Conservation (phyloP, 2,113 vertebrate genomes). For the Arenaria interpres region DNA sequence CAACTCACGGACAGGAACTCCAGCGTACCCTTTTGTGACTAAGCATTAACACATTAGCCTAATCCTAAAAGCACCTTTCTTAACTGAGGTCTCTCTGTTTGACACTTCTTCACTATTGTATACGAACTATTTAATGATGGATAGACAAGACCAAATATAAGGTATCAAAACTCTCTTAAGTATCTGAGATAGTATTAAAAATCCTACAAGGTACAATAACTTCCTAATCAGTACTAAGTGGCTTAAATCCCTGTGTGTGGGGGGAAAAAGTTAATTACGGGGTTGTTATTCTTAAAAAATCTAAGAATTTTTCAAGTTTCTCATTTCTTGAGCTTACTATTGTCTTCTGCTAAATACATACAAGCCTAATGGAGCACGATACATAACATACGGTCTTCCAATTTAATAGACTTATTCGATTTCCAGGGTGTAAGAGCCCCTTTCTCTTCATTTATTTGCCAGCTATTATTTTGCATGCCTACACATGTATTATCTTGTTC, state of each 20-base stretch:
- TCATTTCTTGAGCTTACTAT: neutral
- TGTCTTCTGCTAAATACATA: neutral
- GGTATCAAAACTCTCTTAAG: neutral
- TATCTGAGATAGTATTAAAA: neutral
- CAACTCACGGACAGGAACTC: neutral
- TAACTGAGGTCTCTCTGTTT: neutral
- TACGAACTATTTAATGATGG: neutral
- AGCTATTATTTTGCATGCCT: neutral
- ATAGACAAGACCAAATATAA: neutral
- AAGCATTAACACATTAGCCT: neutral
- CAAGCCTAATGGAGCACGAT: neutral
- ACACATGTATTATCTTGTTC: neutral
- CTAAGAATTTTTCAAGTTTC: neutral
- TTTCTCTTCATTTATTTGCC: neutral
- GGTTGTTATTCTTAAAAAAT: neutral
- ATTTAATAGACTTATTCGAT: neutral
- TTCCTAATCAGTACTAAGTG: neutral
- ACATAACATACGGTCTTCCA: neutral
- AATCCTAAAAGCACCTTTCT: neutral
- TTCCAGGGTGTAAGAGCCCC: neutral
- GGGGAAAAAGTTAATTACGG: neutral
- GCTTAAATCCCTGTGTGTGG: neutral
- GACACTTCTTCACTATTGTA: neutral
- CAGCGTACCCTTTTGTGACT: neutral
- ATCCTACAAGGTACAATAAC: neutral